phyloP scores from a whole-genome alignment of 92 coral and sea anemone genomes.

The Actinostola sp. region DNA sequence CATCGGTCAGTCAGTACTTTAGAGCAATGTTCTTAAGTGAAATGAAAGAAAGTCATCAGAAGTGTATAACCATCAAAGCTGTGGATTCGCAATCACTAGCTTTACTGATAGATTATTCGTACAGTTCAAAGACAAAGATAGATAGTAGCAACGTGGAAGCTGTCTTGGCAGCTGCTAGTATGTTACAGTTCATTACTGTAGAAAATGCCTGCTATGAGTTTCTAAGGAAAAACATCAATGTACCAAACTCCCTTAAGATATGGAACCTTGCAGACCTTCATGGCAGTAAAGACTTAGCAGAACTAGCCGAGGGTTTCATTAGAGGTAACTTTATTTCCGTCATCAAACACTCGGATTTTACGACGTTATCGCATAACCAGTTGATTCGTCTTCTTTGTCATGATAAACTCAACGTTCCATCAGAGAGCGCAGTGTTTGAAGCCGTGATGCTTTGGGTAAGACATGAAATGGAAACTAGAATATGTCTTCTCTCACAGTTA shows the following conservation, averaged over 20 bases:
- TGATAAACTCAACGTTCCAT: conserved; percentile 87
- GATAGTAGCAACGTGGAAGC: conserved; percentile 73
- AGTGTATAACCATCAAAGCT: conserved; percentile 68
- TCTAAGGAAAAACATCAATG: conserved; percentile 78
- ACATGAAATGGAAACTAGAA: conserved; percentile 68
- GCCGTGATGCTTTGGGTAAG: conserved; percentile 87
- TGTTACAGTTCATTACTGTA: conserved; percentile 84
- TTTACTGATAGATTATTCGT: conserved; percentile 79
- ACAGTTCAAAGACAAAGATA: conserved; percentile 66
- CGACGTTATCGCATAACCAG: conserved; percentile 66
- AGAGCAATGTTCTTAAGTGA: conserved; percentile 97
- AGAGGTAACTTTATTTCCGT: conserved; percentile 83
- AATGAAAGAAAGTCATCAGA: conserved; percentile 93
- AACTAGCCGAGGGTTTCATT: conserved; percentile 76
- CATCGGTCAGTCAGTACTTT: conserved; percentile 91
- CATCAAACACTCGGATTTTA: conserved; percentile 79
- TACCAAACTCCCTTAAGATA: conserved; percentile 79
- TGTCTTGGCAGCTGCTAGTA: conserved; percentile 80
- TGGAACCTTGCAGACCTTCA: conserved; percentile 95
- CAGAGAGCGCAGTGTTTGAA: conserved; percentile 84
- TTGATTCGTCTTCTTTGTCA: conserved; percentile 70
- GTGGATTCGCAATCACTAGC: conserved; percentile 74
- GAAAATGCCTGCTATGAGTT: conserved; percentile 94
- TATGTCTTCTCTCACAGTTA: conserved; percentile 57
- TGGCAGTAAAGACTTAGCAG: conserved; percentile 64